These are phyloP conservation scores for Denticeps clupeoides DNA, from an alignment of 2,797 vertebrate genomes.

Conservation along the genomic window DNA sequence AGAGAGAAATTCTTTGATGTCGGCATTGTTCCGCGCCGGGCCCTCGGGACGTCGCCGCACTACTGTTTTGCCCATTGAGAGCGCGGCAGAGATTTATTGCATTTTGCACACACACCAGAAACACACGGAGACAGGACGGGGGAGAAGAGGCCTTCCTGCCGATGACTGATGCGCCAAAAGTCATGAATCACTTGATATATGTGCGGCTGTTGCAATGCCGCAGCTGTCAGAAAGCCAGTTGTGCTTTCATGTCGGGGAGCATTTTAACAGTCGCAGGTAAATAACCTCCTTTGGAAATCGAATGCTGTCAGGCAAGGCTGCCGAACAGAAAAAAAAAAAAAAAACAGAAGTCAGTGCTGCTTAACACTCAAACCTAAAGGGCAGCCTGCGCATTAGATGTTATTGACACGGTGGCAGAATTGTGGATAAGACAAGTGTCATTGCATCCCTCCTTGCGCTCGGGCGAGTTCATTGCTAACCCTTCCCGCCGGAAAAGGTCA, in stretches of 20 bases:
- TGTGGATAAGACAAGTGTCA: conserved; percentile 40
- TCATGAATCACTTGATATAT: conserved; percentile 61
- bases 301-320: conserved; percentile 38
- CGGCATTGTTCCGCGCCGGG: conserved; percentile 52
- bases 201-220: conserved; percentile 24
- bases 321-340: conserved; percentile 34
- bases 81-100: conserved; percentile 61
- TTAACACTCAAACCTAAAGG: too few species aligned
- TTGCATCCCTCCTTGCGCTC: conserved; percentile 1
- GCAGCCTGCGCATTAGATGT: conserved; percentile 40
- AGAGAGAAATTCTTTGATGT: conserved; percentile 66
- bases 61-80: conserved; percentile 47
- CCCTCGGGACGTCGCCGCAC: conserved; percentile 46
- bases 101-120: conserved; percentile 35
- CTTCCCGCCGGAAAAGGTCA: background rate
- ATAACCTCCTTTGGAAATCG: conserved; percentile 49
- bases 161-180: conserved; percentile 54
- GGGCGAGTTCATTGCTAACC: background rate
- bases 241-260: conserved; percentile 49
- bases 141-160: conserved; percentile 39
- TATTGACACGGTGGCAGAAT: conserved; percentile 39
- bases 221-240: conserved; percentile 42
- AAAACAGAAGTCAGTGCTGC: conserved; percentile 42
- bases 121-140: conserved; percentile 25
- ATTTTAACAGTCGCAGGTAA: conserved; percentile 50